These are phyloP conservation scores for Grus americana DNA, from an alignment of 2,113 vertebrate genomes.

Conservation along the genomic window DNA sequence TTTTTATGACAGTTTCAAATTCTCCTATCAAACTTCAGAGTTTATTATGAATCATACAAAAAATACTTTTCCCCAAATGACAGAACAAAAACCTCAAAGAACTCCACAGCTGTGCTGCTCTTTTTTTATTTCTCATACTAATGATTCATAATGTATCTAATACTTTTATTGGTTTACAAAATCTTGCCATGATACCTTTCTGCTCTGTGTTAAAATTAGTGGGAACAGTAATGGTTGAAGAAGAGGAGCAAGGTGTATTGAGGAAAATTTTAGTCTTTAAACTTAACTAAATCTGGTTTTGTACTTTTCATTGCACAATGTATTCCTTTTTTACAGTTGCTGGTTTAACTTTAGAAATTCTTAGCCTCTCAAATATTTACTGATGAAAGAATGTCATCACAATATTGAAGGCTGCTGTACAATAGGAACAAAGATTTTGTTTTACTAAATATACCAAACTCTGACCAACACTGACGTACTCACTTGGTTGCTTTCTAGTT, in stretches of 20 bases:
- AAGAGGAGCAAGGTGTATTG: background rate
- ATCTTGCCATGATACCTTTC: background rate
- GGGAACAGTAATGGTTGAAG: background rate
- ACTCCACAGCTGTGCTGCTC: background rate
- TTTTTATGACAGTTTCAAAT: background rate
- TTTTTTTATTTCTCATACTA: background rate
- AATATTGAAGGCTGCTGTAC: background rate
- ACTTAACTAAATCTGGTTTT: background rate
- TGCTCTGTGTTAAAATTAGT: background rate
- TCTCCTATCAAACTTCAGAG: background rate
- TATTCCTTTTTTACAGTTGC: background rate
- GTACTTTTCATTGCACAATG: background rate
- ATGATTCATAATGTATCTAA: background rate
- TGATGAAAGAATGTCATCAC: background rate
- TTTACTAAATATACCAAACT: background rate
- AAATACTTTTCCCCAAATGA: background rate
- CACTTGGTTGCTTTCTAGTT: constrained; percentile 16
- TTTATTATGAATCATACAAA: background rate
- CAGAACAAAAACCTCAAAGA: background rate
- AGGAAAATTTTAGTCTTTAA: background rate
- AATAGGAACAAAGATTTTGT: background rate
- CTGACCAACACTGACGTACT: background rate
- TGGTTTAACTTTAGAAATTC: background rate
- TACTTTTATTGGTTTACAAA: background rate
- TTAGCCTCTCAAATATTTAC: background rate